These are phyloP conservation scores for Scleropages formosus DNA, from an alignment of 2,797 vertebrate genomes.

Conservation along the genomic window DNA sequence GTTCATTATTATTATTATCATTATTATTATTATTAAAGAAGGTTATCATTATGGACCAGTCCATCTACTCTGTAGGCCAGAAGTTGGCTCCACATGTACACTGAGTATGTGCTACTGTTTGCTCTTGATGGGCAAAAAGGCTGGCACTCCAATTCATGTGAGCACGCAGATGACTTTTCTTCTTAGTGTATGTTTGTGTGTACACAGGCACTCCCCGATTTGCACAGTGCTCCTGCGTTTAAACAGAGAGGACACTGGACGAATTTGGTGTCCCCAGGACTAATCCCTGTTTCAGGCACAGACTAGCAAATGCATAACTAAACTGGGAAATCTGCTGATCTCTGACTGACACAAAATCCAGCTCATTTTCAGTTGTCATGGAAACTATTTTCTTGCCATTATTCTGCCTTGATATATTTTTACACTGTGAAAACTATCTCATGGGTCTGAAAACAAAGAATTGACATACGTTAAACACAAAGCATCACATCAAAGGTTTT, in stretches of 20 bases:
- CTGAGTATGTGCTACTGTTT: not conserved
- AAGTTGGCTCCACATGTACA: not conserved
- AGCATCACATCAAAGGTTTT: not conserved
- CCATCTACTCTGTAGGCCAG: not conserved
- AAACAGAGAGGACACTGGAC: not conserved
- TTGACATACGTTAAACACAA: constrained; percentile 1
- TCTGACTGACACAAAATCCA: constrained; percentile 34
- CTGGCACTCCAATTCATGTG: not conserved
- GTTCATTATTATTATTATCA: no score
- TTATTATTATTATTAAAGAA: no score
- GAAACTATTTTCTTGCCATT: constrained; percentile 37
- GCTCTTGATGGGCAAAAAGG: not conserved
- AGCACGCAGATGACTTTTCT: not conserved
- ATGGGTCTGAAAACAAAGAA: constrained; percentile 5
- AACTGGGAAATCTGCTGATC: constrained; percentile 23
- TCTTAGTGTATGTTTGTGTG: not conserved
- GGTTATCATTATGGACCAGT: no score
- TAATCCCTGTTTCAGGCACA: not conserved
- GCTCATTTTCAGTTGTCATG: constrained; percentile 45
- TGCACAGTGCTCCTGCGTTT: not conserved
- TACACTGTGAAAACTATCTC: constrained; percentile 26
- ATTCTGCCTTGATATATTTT: constrained; percentile 39
- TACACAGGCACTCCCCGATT: not conserved
- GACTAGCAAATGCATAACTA: constrained; percentile 4
- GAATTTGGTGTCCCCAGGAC: not conserved